phyloP scores from a whole-genome alignment of 92 coral and sea anemone species.

The Pocillopora grandis region DNA sequence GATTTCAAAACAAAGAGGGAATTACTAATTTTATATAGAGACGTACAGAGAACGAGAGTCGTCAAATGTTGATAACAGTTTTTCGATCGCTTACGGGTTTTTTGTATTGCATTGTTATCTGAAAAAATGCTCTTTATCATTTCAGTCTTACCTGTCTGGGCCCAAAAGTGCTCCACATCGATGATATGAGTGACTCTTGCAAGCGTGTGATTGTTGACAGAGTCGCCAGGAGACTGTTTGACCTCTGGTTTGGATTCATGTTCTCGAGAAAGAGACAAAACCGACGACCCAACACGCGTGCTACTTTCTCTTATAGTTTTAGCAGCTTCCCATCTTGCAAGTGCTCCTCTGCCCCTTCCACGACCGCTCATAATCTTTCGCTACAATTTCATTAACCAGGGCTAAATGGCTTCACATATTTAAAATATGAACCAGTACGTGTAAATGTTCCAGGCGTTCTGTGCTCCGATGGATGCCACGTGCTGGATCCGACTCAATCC shows the following conservation, averaged over 20 bases:
- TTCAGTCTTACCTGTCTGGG: constrained; percentile 69
- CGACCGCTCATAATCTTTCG: constrained; percentile 69
- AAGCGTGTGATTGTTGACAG: background rate
- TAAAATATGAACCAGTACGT: no score
- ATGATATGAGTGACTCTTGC: constrained; percentile 73
- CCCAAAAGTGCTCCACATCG: constrained; percentile 92
- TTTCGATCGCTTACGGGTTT: no score
- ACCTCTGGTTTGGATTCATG: constrained; percentile 1
- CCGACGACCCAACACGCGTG: constrained; percentile 67
- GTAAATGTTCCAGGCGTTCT: constrained; percentile 40
- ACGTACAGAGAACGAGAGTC: no score
- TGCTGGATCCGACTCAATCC: background rate
- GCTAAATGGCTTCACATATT: background rate
- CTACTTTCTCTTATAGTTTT: constrained; percentile 30
- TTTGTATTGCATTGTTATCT: background rate
- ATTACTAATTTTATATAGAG: no score
- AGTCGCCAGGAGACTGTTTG: constrained; percentile 25
- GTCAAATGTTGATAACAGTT: no score
- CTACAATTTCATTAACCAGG: background rate
- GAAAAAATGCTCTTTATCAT: background rate
- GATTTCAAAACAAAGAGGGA: no score
- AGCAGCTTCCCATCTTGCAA: constrained; percentile 71
- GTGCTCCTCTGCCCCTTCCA: constrained; percentile 82
- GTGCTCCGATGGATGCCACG: constrained; percentile 3
- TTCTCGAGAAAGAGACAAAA: constrained; percentile 45